These are phyloP conservation scores for Apodemia mormo DNA, from an alignment of 2,888 invertebrate genomes.

Conservation along the genomic window DNA sequence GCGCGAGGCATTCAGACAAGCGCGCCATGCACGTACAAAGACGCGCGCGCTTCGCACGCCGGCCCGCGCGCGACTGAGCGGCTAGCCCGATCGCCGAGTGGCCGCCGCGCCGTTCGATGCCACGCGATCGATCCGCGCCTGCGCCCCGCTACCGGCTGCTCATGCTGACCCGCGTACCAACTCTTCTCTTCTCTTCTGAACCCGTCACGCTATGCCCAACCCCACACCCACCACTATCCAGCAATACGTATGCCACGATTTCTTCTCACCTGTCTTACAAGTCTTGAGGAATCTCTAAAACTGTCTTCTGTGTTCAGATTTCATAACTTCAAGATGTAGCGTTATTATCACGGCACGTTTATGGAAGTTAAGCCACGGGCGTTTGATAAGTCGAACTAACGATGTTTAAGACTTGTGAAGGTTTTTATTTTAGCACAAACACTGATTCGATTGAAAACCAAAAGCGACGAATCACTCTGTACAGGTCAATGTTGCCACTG, in stretches of 20 bases:
- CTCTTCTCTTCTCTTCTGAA: slow-evolving; percentile 45
- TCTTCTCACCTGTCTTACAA: slow-evolving; percentile 32
- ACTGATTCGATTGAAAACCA: slow-evolving; percentile 31
- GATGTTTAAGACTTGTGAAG: slow-evolving; percentile 29
- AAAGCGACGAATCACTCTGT: slow-evolving; percentile 15
- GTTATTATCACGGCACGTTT: slow-evolving; percentile 22
- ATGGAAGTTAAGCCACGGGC: slow-evolving; percentile 22
- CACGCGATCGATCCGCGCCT: slow-evolving; percentile 56
- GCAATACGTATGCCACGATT: slow-evolving; percentile 28
- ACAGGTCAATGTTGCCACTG: slow-evolving; percentile 37
- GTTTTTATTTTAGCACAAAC: slow-evolving; percentile 30
- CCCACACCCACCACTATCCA: slow-evolving; percentile 26
- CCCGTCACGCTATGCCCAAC: slow-evolving; percentile 35
- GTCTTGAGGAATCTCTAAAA: slow-evolving; percentile 7
- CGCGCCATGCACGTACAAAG: slow-evolving; percentile 78
- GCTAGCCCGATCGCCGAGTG: slow-evolving; percentile 45
- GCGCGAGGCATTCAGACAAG: slow-evolving; percentile 79
- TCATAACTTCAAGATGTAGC: slow-evolving; percentile 24
- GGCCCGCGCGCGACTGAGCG: slow-evolving; percentile 70
- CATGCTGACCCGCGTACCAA: slow-evolving; percentile 39
- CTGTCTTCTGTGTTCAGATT: neutral
- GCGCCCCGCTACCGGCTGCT: slow-evolving; percentile 48
- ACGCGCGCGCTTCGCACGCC: slow-evolving; percentile 72
- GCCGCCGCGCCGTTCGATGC: slow-evolving; percentile 47
- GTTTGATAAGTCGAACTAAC: slow-evolving; percentile 23